These are phyloP conservation scores for Aculops lycopersici DNA, from an alignment of 1,140 invertebrate species.

Conservation along the genomic window DNA sequence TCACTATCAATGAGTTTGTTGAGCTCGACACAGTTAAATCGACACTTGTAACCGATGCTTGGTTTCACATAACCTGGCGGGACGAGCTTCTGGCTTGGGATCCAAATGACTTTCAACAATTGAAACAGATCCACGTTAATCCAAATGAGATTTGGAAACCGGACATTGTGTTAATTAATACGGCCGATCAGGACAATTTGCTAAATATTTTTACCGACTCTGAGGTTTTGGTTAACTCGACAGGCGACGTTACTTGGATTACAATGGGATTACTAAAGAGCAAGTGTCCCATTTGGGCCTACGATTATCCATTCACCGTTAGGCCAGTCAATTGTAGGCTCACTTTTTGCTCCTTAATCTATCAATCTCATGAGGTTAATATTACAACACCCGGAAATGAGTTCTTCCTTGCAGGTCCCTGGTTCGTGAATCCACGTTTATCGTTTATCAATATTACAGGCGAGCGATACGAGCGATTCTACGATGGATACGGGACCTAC, in stretches of 20 bases:
- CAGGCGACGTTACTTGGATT: background rate
- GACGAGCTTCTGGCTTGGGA: constrained; percentile 23
- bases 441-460: background rate
- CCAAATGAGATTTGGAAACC: constrained; percentile 23
- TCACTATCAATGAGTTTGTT: background rate
- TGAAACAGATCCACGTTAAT: constrained; percentile 21
- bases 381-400: background rate
- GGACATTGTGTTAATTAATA: constrained; percentile 26
- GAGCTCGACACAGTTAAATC: background rate
- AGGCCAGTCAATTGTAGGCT: background rate
- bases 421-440: background rate
- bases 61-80: constrained; percentile 16
- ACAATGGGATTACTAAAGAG: background rate
- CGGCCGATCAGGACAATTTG: constrained; percentile 10
- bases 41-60: background rate
- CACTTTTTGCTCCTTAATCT: background rate
- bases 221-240: background rate
- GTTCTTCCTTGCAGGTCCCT: background rate
- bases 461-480: background rate
- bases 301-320: background rate
- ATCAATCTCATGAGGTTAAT: background rate
- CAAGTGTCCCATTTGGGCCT: background rate
- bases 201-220: background rate
- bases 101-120: constrained; percentile 18
- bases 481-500: background rate